A percentile compares a stretch with the other conserved stretches of the same genome.
phyloP scores from a whole-genome alignment of 2,797 vertebrate genomes.

The Arnoldichthys spilopterus region DNA sequence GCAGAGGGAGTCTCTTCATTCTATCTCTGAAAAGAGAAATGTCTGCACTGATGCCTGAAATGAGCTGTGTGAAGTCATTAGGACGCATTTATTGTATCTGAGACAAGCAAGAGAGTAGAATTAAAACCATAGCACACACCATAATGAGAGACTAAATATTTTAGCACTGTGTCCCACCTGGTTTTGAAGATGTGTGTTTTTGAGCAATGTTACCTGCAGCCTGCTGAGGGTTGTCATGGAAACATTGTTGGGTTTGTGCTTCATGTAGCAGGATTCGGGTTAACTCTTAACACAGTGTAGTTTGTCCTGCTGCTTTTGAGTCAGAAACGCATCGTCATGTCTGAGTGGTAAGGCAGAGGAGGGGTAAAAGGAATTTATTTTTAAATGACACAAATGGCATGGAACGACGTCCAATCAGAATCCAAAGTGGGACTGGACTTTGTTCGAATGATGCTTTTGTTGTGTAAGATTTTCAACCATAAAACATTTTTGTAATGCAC shows the following conservation, averaged over 20 bases:
- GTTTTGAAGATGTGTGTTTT: slow-evolving; percentile 9
- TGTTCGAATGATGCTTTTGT: neutral
- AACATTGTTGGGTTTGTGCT: slow-evolving; percentile 38
- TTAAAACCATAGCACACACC: neutral
- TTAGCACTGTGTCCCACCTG: neutral
- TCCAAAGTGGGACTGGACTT: too few species aligned
- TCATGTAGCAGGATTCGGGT: slow-evolving; percentile 6
- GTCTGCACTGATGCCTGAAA: neutral
- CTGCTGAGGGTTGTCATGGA: slow-evolving; percentile 48
- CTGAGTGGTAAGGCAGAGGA: neutral
- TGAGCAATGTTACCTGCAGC: neutral
- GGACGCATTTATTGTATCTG: too few species aligned
- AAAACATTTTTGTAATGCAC: too few species aligned
- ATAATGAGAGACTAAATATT: neutral
- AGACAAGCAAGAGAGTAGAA: neutral
- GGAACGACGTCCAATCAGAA: neutral
- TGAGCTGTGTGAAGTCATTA: neutral
- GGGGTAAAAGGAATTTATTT: neutral
- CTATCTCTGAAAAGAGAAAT: too few species aligned
- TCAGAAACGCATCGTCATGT: neutral
- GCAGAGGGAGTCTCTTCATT: too few species aligned
- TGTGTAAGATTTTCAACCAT: too few species aligned
- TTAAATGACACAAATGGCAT: neutral
- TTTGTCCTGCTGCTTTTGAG: neutral
- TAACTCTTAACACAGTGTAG: neutral